Evolutionary conservation across 2,797 vertebrate genomes (phyloP).

Genomic region (Anguilla obscura): DNA sequence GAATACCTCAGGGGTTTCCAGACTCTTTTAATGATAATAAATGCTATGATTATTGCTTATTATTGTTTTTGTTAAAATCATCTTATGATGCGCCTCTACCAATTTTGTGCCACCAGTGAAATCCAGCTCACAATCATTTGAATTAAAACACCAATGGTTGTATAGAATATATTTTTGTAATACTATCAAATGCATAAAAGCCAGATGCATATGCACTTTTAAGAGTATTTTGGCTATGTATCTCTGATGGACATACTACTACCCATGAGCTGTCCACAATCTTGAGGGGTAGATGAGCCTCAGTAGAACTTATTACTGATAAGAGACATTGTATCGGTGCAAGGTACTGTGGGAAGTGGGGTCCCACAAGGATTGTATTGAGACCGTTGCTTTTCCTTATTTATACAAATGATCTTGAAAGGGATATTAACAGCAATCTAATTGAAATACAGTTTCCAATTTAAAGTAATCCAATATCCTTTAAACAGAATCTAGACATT

Average conservation of each 20-base stretch:
- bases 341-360: background rate
- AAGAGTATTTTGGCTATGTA: background rate
- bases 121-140: background rate
- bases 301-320: background rate
- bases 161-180: background rate
- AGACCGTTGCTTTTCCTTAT: background rate
- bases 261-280: background rate
- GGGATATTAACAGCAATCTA: background rate
- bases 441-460: background rate
- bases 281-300: background rate
- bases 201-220: background rate
- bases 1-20: background rate
- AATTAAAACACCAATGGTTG: background rate
- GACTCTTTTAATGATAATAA: background rate
- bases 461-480: background rate
- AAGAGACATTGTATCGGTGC: background rate
- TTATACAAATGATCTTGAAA: background rate
- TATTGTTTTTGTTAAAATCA: too few relatives aligned
- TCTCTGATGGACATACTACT: background rate
- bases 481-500: too few relatives aligned
- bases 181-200: background rate
- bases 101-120: too few relatives aligned
- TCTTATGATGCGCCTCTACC: too few relatives aligned
- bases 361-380: background rate
- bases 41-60: too few relatives aligned